Conservation (phyloP, 2,888 invertebrate species). For the Leptinotarsa haldemani region DNA sequence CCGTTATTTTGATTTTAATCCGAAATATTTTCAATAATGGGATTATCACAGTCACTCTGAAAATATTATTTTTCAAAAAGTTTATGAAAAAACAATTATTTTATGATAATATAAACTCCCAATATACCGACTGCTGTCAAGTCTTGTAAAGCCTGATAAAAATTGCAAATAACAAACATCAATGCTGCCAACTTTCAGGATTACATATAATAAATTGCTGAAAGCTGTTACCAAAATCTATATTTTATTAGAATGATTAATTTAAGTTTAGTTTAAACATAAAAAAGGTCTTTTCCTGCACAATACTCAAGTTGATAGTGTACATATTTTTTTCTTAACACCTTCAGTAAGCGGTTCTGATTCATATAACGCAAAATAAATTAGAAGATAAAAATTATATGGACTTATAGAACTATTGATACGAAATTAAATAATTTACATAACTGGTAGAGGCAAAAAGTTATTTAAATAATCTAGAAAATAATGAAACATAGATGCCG, state of each 20-base stretch:
- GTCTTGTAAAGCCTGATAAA: background rate
- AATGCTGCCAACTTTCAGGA: background rate
- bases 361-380: constrained; percentile 20
- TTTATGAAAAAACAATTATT: background rate
- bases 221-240: too few relatives aligned
- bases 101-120: background rate
- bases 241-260: background rate
- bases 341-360: constrained; percentile 20
- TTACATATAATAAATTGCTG: background rate
- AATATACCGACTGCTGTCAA: background rate
- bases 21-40: background rate
- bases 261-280: background rate
- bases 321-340: constrained; percentile 21
- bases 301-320: constrained; percentile 22
- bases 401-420: constrained; percentile 18
- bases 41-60: constrained; percentile 12
- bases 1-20: background rate
- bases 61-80: background rate
- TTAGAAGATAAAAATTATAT: constrained; percentile 20
- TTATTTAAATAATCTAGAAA: constrained; percentile 16
- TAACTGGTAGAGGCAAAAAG: constrained; percentile 24
- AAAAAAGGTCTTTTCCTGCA: constrained; percentile 17
- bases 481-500: constrained; percentile 26
- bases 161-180: background rate
- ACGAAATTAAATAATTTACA: constrained; percentile 28